phyloP scores from a whole-genome alignment of 2,797 vertebrate species.

The Ataeniobius toweri region DNA sequence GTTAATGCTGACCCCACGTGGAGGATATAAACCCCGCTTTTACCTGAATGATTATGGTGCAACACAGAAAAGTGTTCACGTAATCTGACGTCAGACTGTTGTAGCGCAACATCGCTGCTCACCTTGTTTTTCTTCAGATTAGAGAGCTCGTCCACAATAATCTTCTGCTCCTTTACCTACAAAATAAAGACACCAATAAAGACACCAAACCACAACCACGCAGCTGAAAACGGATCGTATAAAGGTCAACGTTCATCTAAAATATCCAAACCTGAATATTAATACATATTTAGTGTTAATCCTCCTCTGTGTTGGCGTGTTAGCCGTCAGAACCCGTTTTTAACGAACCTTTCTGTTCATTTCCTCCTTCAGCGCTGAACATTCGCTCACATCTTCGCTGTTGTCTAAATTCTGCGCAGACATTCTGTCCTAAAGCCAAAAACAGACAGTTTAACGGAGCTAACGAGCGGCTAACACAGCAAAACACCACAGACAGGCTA shows the following conservation, averaged over 20 bases:
- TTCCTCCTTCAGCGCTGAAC: slow-evolving; percentile 68
- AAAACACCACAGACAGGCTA: background rate
- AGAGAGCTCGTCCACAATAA: slow-evolving; percentile 91
- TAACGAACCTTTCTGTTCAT: slow-evolving; percentile 75
- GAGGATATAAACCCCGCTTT: background rate
- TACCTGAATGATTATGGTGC: background rate
- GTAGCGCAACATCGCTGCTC: slow-evolving; percentile 41
- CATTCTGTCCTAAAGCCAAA: slow-evolving; percentile 55
- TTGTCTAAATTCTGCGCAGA: slow-evolving; percentile 41
- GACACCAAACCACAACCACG: background rate
- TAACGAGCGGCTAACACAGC: background rate
- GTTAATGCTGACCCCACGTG: background rate
- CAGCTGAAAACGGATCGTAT: background rate
- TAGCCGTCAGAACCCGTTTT: background rate
- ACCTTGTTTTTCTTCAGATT: slow-evolving; percentile 94
- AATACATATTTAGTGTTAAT: background rate
- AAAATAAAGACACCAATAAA: background rate
- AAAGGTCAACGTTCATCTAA: background rate
- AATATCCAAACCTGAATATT: background rate
- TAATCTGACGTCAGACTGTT: background rate
- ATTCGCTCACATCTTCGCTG: slow-evolving; percentile 39
- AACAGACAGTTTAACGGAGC: background rate
- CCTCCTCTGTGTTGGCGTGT: background rate
- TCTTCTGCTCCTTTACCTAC: slow-evolving; percentile 92
- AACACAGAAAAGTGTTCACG: background rate